phyloP scores from a whole-genome alignment of 1,140 invertebrate species.

The Camponotus pennsylvanicus region DNA sequence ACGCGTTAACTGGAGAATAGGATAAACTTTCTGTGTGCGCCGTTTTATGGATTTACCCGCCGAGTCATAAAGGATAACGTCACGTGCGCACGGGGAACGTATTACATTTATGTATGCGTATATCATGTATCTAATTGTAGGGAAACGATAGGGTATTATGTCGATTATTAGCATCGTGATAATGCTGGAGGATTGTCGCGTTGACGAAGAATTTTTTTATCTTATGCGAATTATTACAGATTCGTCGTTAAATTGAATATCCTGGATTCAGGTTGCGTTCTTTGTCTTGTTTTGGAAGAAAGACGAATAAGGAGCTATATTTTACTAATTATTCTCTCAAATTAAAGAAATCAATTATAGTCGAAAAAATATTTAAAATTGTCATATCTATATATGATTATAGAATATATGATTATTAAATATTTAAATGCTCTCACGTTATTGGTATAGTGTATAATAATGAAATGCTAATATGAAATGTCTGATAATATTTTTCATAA shows the following conservation, averaged over 20 bases:
- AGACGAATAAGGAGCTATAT: neutral
- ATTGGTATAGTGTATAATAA: neutral
- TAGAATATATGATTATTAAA: too few species aligned
- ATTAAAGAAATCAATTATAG: neutral
- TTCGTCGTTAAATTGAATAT: neutral
- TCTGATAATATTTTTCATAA: neutral
- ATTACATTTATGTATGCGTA: slow-evolving; percentile 75
- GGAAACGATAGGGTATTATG: slow-evolving; percentile 63
- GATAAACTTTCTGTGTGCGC: slow-evolving; percentile 74
- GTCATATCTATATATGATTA: too few species aligned
- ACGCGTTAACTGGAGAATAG: slow-evolving; percentile 72
- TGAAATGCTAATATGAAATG: neutral
- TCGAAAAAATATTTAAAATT: neutral
- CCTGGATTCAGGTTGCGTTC: neutral
- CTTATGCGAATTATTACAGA: neutral
- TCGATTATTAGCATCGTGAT: slow-evolving; percentile 61
- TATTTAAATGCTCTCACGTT: too few species aligned
- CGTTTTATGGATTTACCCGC: slow-evolving; percentile 76
- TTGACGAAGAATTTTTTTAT: slow-evolving; percentile 13
- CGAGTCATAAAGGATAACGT: slow-evolving; percentile 74
- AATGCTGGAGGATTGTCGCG: slow-evolving; percentile 1
- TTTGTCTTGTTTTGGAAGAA: neutral
- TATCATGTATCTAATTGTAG: slow-evolving; percentile 73
- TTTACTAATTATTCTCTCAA: neutral
- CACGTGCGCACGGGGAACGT: slow-evolving; percentile 58